Evolutionary conservation across 2,888 invertebrate genomes (phyloP).

Genomic region (Apeira syringaria): DNA sequence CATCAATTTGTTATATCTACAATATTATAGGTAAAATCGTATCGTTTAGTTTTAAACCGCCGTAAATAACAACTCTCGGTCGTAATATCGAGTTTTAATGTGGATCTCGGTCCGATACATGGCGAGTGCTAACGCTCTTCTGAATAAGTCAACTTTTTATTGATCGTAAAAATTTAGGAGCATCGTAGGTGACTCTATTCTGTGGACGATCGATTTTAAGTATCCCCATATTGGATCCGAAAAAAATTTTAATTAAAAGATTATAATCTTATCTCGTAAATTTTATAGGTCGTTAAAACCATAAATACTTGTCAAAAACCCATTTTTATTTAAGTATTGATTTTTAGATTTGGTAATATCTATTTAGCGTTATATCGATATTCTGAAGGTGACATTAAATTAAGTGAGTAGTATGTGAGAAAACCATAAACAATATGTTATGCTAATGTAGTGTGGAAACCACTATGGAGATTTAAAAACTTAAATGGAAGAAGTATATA

Average conservation of each 20-base stretch:
- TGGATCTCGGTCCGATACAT: conserved; percentile 50
- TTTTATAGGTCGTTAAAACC: conserved; percentile 39
- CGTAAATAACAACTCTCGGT: conserved; percentile 77
- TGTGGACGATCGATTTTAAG: conserved; percentile 53
- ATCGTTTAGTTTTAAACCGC: conserved; percentile 70
- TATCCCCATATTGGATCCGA: conserved; percentile 43
- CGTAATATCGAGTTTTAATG: conserved; percentile 76
- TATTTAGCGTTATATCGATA: conserved; percentile 9
- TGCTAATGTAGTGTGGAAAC: too few relatives aligned
- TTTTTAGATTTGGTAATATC: conserved; percentile 19
- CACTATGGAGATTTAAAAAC: too few relatives aligned
- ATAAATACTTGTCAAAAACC: conserved; percentile 48
- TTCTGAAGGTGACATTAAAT: conserved; percentile 6
- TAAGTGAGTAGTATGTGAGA: conserved; percentile 12
- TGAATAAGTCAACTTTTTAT: conserved; percentile 78
- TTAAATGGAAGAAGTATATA: too few relatives aligned
- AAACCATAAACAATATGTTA: too few relatives aligned
- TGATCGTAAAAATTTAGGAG: conserved; percentile 75
- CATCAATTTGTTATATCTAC: conserved; percentile 53
- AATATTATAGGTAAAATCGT: conserved; percentile 47
- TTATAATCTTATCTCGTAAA: conserved; percentile 52
- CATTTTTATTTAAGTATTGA: conserved; percentile 33
- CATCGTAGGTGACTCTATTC: conserved; percentile 58
- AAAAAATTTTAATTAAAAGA: conserved; percentile 51
- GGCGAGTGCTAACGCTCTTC: conserved; percentile 54